Percentiles rank a stretch among this genome's conserved stretches.
Conservation (phyloP, 2,888 invertebrate species). For the Parnassius glacialis region DNA sequence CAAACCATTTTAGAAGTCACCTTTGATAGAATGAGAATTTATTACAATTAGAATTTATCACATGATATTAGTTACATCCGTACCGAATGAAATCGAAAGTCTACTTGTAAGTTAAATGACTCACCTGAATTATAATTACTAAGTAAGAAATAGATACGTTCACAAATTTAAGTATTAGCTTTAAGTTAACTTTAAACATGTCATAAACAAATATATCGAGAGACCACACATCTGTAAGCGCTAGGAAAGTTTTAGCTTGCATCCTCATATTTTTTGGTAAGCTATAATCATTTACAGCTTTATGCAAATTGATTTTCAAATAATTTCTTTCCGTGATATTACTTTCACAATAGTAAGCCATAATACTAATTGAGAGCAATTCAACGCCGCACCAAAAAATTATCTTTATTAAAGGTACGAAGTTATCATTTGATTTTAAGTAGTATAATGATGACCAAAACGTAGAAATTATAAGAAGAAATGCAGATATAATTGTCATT, state of each 20-base stretch:
- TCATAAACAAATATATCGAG: slow-evolving; percentile 37
- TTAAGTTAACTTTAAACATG: slow-evolving; percentile 1
- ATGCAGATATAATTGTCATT: slow-evolving; percentile 52
- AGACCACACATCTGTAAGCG: slow-evolving; percentile 58
- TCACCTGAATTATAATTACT: slow-evolving; percentile 1
- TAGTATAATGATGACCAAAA: slow-evolving; percentile 52
- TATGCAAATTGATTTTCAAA: slow-evolving; percentile 53
- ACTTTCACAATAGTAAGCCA: slow-evolving; percentile 52
- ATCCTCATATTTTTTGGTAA: slow-evolving; percentile 51
- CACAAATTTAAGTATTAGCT: slow-evolving; percentile 3
- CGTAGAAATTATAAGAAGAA: slow-evolving; percentile 47
- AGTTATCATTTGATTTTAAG: slow-evolving; percentile 24
- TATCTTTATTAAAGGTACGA: slow-evolving; percentile 34
- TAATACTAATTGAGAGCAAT: slow-evolving; percentile 42
- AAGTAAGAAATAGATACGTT: slow-evolving; percentile 1
- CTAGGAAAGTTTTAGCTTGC: slow-evolving; percentile 62
- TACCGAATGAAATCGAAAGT: too few species aligned
- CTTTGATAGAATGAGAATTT: too few species aligned
- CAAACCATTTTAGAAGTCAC: too few species aligned
- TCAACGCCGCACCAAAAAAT: slow-evolving; percentile 45
- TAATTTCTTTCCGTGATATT: slow-evolving; percentile 45
- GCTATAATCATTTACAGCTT: slow-evolving; percentile 58
- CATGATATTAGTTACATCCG: too few species aligned
- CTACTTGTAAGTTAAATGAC: background rate
- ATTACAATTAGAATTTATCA: too few species aligned